phyloP scores from a whole-genome alignment of 2,797 vertebrate species.

The Cirrhinus mrigala region DNA sequence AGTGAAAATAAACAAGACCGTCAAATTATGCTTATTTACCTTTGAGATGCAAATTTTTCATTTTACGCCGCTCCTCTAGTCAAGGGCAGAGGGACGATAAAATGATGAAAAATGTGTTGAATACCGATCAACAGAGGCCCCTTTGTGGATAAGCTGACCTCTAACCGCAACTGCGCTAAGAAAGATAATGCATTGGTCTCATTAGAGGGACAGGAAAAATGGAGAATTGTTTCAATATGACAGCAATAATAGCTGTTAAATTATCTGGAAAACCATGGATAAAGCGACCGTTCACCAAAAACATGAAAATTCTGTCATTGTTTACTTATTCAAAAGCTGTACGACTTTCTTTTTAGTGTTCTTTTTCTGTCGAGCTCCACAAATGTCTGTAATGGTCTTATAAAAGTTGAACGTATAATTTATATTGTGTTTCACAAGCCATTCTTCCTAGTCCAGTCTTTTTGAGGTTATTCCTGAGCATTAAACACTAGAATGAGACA shows the following conservation, averaged over 20 bases:
- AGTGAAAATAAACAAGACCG: slow-evolving; percentile 45
- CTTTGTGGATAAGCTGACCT: slow-evolving; percentile 56
- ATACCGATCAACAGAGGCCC: slow-evolving; percentile 59
- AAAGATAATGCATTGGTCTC: slow-evolving; percentile 52
- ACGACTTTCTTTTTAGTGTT: neutral
- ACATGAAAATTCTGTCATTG: neutral
- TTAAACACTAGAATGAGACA: neutral
- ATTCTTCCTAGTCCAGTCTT: neutral
- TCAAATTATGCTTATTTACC: slow-evolving; percentile 59
- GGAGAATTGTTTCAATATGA: slow-evolving; percentile 38
- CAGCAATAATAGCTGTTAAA: slow-evolving; percentile 31
- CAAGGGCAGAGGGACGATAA: slow-evolving; percentile 58
- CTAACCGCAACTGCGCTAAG: slow-evolving; percentile 46
- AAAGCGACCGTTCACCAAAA: neutral
- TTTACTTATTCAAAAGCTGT: neutral
- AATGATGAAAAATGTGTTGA: slow-evolving; percentile 56
- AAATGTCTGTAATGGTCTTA: neutral
- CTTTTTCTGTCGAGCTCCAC: neutral
- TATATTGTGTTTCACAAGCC: neutral
- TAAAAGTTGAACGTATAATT: neutral
- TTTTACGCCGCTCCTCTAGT: slow-evolving; percentile 41
- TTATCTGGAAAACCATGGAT: neutral
- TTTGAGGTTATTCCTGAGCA: neutral
- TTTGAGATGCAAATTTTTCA: slow-evolving; percentile 49
- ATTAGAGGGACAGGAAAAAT: slow-evolving; percentile 46